Base-by-base conservation (phyloP, 2,113 vertebrate genomes). In the Fukomys damarensis region DNA sequence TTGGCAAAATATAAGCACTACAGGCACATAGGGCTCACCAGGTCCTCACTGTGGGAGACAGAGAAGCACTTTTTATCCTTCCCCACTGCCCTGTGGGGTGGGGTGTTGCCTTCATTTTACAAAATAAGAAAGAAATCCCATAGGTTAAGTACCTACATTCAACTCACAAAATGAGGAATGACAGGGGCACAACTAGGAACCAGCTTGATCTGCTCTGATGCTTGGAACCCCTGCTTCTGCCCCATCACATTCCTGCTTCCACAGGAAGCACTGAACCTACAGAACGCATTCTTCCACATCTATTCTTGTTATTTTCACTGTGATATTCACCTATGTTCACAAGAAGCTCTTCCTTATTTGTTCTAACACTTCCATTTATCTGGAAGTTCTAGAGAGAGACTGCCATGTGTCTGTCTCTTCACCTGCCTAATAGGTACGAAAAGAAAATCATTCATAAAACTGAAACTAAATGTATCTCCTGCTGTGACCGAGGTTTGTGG, bases 21-120 rank as follows among this genome's bases (percentile, higher is more conserved):
- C 2, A 0, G 1, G 24, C 3, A 26, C 0, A 1, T 3, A 80
- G 22, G 54, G 8, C 4, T 52, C 24, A 19, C 3, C 0, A 35
- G 14, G 68, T n/a, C 28, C 66, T 16, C 0, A 10, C 22, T 3
- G n/a, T 2, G 6, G 17, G 30, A 49, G 17, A 26, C 6, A 2
- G 7, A 86, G 26, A 10, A 86, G 20, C 11, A 46, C 11, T 56
- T 9, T 26, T 2, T 43, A 79, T 1, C 3, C n/a, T 22, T 52
- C 46, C 30, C 35, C 20, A 22, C 35, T 7, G 13, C 12, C 16
- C 63, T 61, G n/a, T 0, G 0, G 19, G 11, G 1, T 43, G 22
- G 22, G 20, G 22, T 2, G 17, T 14, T 30, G 5, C 35, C 43
- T 66, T 66, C 38, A 76, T 38, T 87, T 84, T 46, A 82, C 63